Base-by-base conservation (phyloP, 2,888 invertebrate genomes). In the Oxytorus armatus region DNA sequence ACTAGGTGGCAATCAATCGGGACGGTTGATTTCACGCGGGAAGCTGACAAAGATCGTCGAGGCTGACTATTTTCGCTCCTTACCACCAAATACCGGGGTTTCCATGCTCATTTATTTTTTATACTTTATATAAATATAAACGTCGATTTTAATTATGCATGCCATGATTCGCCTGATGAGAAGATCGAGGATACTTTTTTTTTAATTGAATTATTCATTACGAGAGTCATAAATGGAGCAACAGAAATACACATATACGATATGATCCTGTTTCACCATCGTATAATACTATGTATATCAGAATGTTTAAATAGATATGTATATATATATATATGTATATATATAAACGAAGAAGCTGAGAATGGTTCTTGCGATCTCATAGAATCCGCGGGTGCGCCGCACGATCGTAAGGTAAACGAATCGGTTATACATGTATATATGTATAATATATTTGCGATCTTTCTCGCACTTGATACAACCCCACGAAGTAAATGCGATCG, bases 191-290 rank as follows among this genome's bases (percentile, higher is more conserved):
- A 10, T 68, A 63, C 16, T 47, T 68, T 72, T 47, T 68, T 72
- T 77, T 68, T 53, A 49, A 80, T 80, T 77, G 80, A 80, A 80
- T 80, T 80, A 80, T 80, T 80, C 80, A 80, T 80, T 63, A 63
- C 49, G 11, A 63, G 68, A 69, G 42, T 80, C 76, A 73, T 68
- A 80, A 80, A 73, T 77, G 68, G 80, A 73, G 77, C 79, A 75
- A 69, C 55, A 57, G 14, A 25, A 59, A 21, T 25, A 63, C 14
- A 18, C 10, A 59, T 18, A 59, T 59, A 21, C 10, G 25, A 29
- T 63, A 51, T 36, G 10, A 33, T 16, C 8, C 33, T 4, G 14
- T 14, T 3, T 3, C 29, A 3, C 3, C 11, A 47, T 5, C 1
- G 25, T 23, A 16, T 23, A 25, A 42, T 42, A n/a, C 23, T 21